Evolutionary conservation across 2,797 vertebrate genomes (phyloP).

Genomic region (Anisognathus igniventris): DNA sequence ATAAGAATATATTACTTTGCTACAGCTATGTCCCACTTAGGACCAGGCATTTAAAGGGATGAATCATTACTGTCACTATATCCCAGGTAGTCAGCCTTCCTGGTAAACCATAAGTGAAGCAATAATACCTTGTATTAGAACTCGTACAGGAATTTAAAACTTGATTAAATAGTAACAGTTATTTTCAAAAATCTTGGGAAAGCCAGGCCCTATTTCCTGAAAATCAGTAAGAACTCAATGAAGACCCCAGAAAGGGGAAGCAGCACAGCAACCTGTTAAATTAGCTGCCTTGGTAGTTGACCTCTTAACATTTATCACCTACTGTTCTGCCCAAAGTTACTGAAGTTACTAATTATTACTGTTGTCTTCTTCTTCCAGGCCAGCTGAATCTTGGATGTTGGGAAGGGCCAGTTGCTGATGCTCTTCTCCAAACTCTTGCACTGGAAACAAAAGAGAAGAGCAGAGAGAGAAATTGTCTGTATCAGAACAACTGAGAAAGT

Average conservation of each 20-base stretch:
- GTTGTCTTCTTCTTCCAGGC: background rate
- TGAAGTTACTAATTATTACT: background rate
- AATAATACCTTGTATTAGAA: background rate
- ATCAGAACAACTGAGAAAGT: background rate
- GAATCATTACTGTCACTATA: background rate
- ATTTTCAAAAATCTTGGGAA: background rate
- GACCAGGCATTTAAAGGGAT: background rate
- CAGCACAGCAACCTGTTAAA: background rate
- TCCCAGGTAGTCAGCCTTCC: background rate
- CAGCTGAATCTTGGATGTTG: background rate
- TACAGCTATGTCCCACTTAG: background rate
- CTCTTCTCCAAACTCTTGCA: background rate
- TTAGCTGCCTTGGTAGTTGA: background rate
- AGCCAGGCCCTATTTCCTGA: background rate
- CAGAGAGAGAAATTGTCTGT: background rate
- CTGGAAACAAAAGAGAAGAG: background rate
- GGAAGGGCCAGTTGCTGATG: background rate
- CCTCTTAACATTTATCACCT: slow-evolving; percentile 18
- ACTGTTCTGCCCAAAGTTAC: background rate
- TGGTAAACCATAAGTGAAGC: background rate
- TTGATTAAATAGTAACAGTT: background rate
- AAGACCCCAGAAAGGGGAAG: background rate
- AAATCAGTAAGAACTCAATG: background rate
- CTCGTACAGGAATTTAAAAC: background rate
- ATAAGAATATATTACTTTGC: background rate